Evolutionary conservation across 1,140 invertebrate species (phyloP), one percentile per base, ranked within the genome.

Genomic region (Dinoponera quadriceps): DNA sequence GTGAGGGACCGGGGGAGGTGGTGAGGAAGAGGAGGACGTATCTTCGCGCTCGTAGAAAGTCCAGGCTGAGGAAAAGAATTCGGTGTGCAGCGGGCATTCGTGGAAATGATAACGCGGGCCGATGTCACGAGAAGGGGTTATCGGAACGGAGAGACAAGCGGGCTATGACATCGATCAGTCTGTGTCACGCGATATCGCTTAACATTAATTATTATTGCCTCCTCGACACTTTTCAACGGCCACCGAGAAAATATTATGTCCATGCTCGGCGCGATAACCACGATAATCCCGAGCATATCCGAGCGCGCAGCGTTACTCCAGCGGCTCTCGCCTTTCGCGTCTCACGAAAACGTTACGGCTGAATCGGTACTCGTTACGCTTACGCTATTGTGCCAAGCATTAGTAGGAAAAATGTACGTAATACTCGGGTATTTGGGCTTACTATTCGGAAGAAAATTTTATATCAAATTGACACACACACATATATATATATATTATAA

Each of bases 151-250:
- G 38, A 89, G 89, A 92, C 89, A 90, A 92, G 91, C 90, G 92
- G 91, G 92, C 91, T 93, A 94, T 94, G 93, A 94, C 93, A 94
- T 94, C 93, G 90, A 94, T 94, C 93, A 92, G 91, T 94, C 93
- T 92, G 90, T 93, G 93, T 94, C 93, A 91, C 86, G 90, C 82
- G 89, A 90, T 93, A 94, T 94, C 93, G 89, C 85, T 86, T 82
- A 92, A 93, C 93, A 94, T 94, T 94, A 94, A 94, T 94, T 94
- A 94, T 94, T 94, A 94, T 94, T 94, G 93, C 93, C 90, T 93
- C 89, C 90, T 92, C 90, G 93, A 94, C 93, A 94, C 92, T 94
- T 91, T 91, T 92, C 86, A 82, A 77, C 68, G 74, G 27, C 75
- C 71, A 65, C 87, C 86, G 82, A 77, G 81, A 89, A 89, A 90